Evolutionary conservation across 2,888 invertebrate species (phyloP), one percentile per base, ranked within the genome.

Genomic region (Drosophila leonis): DNA sequence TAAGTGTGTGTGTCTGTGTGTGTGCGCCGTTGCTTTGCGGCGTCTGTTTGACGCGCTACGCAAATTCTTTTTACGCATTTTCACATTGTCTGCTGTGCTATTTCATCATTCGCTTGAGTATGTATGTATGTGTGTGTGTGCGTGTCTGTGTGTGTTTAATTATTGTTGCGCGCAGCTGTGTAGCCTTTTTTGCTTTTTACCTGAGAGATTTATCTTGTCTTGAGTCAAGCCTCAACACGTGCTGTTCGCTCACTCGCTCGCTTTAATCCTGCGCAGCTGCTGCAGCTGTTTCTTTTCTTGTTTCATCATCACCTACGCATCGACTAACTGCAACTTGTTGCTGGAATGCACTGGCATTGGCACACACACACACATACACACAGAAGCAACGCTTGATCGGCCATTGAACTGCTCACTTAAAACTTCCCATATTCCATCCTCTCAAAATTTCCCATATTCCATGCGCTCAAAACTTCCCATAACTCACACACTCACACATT

Each of bases 31-130:
- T 59, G 49, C 18, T 49, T n/a, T 55, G 62, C 56, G 83, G 72
- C 86, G 83, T 80, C 87, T 81, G 71, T 67, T 89, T 83, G 88
- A 86, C 83, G 88, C 83, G 75, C 66, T 75, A 81, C 82, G 88
- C 82, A 83, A 80, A 75, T 75, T 78, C 70, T 65, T 83, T 82
- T 69, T 84, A 68, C 82, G 83, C 81, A 76, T 78, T 86, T 88
- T 82, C 75, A 80, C 88, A 78, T 76, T 83, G 79, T 82, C 88
- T 80, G 75, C 57, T 67, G 51, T 68, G 72, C 71, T 79, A 87
- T 85, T 85, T 87, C 89, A 89, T 83, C 87, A 89, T 73, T 67
- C n/a, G 75, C 56, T 46, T 61, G 72, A 49, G 69, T 64, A n/a
- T n/a, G 67, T 57, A 8, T 54, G 37, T 46, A 18, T 41, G 46